Evolutionary conservation across 2,797 vertebrate genomes (phyloP).

Genomic region (Cyclopterus lumpus): DNA sequence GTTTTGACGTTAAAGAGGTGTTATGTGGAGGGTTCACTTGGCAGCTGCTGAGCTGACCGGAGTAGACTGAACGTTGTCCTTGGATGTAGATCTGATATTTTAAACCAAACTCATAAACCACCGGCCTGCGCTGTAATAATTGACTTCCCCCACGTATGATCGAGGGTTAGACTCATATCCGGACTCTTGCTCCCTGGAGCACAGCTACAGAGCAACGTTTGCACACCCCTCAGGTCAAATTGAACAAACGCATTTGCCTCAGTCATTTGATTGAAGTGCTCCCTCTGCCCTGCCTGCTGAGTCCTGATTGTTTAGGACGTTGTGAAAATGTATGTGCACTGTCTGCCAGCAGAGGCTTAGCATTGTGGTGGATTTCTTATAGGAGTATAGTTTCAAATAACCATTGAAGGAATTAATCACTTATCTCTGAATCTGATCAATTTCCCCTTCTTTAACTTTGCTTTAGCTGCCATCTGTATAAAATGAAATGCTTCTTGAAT

Average conservation of each 20-base stretch:
- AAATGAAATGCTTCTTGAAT: slow-evolving; percentile 27
- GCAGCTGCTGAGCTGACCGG: slow-evolving; percentile 73
- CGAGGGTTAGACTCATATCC: slow-evolving; percentile 83
- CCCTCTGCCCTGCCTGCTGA: slow-evolving; percentile 22
- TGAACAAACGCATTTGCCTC: slow-evolving; percentile 51
- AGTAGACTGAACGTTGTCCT: slow-evolving; percentile 72
- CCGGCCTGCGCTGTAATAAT: slow-evolving; percentile 72
- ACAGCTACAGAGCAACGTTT: slow-evolving; percentile 59
- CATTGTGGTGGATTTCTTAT: slow-evolving; percentile 40
- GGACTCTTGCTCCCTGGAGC: slow-evolving; percentile 75
- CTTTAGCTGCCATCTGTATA: slow-evolving; percentile 6
- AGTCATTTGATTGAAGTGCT: slow-evolving; percentile 42
- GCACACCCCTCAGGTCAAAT: slow-evolving; percentile 56
- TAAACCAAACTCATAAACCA: slow-evolving; percentile 77
- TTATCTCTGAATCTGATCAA: slow-evolving; percentile 62
- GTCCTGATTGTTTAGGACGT: slow-evolving; percentile 55
- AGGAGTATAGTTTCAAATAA: slow-evolving; percentile 59
- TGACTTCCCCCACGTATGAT: slow-evolving; percentile 76
- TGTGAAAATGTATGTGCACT: slow-evolving; percentile 32
- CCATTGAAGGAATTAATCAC: slow-evolving; percentile 65
- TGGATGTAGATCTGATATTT: slow-evolving; percentile 76
- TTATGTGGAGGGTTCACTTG: slow-evolving; percentile 67
- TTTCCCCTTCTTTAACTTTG: slow-evolving; percentile 64
- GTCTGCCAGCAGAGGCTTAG: slow-evolving; percentile 35
- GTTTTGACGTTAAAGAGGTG: slow-evolving; percentile 77